Percentiles rank a stretch among this genome's conserved stretches.
These are phyloP conservation scores for Oreotrochilus melanogaster DNA, from an alignment of 2,113 vertebrate species.

Conservation along the genomic window DNA sequence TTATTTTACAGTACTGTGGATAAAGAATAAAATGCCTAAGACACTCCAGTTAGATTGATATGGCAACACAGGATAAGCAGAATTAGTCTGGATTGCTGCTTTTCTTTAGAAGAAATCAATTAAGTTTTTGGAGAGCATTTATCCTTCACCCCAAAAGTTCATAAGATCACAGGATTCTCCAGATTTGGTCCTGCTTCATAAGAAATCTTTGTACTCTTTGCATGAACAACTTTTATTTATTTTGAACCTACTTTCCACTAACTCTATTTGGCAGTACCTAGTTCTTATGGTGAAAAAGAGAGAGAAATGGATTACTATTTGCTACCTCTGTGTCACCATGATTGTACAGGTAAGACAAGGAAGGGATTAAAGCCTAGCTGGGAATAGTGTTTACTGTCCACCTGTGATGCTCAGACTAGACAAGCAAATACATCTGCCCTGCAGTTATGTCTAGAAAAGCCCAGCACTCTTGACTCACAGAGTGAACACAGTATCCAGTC, in stretches of 20 bases:
- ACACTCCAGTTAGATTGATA: neutral
- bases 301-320: neutral
- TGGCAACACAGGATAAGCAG: neutral
- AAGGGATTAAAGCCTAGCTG: neutral
- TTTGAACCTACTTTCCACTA: neutral
- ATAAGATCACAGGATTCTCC: neutral
- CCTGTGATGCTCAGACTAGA: neutral
- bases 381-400: neutral
- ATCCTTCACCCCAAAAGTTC: neutral
- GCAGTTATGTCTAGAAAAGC: neutral
- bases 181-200: neutral
- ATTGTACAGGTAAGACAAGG: constrained; percentile 6
- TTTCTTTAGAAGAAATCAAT: neutral
- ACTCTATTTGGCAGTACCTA: neutral
- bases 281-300: neutral
- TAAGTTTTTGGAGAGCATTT: neutral
- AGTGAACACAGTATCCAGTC: neutral
- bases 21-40: neutral
- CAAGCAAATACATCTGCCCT: neutral
- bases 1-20: neutral
- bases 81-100: neutral
- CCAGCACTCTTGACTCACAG: neutral
- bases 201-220: neutral
- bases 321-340: neutral
- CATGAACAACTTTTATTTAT: neutral